These are phyloP conservation scores for Danio tinwini DNA, from an alignment of 2,797 vertebrate species.

Conservation along the genomic window DNA sequence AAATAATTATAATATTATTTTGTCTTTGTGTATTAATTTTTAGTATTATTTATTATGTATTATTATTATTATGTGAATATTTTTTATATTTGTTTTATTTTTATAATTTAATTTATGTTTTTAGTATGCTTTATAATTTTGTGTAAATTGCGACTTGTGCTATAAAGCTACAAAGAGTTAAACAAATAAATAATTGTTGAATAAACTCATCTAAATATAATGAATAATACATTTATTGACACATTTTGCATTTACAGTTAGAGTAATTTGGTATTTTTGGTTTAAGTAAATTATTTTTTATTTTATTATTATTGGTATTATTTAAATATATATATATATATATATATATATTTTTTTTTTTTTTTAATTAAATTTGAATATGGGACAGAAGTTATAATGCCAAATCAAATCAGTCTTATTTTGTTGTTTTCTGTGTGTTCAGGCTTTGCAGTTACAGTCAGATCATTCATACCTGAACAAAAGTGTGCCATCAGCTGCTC, in stretches of 20 bases:
- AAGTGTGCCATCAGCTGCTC: constrained; percentile 78
- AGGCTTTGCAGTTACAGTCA: constrained; percentile 85
- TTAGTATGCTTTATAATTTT: background rate
- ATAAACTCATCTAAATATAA: background rate
- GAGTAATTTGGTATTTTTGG: background rate
- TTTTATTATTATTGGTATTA: background rate
- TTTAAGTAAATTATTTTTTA: background rate
- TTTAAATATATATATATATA: background rate
- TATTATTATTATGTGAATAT: background rate
- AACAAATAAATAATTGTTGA: background rate
- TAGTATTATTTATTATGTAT: too few species aligned
- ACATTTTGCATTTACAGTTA: background rate
- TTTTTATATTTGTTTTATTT: background rate
- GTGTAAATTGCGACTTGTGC: background rate
- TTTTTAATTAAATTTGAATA: background rate
- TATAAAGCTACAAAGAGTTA: background rate
- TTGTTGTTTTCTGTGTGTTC: constrained; percentile 7
- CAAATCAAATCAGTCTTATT: too few species aligned
- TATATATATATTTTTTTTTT: background rate
- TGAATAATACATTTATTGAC: background rate
- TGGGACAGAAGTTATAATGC: too few species aligned
- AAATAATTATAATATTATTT: too few species aligned
- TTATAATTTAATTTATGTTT: background rate
- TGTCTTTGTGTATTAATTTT: background rate
- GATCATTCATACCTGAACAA: constrained; percentile 83